phyloP scores from a whole-genome alignment of 2,113 vertebrate species.

The Cyphomyrus plagiostoma region DNA sequence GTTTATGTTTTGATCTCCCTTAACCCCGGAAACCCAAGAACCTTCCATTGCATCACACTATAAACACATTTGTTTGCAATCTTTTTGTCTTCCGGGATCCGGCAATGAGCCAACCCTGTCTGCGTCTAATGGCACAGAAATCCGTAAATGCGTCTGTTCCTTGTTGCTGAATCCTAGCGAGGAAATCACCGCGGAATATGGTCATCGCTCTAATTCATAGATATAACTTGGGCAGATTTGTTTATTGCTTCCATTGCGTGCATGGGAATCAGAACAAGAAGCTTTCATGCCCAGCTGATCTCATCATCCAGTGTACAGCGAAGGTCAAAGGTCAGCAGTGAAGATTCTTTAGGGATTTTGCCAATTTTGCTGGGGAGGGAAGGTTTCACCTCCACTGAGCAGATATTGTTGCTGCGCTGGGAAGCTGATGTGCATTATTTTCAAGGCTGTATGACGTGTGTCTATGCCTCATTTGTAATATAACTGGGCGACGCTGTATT shows the following conservation, averaged over 20 bases:
- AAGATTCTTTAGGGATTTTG: neutral
- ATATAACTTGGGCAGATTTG: neutral
- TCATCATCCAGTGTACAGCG: neutral
- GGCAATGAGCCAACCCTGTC: neutral
- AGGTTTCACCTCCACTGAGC: neutral
- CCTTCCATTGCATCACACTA: neutral
- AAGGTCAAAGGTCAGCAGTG: neutral
- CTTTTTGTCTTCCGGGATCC: neutral
- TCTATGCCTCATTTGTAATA: too few relatives aligned
- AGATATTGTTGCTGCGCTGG: neutral
- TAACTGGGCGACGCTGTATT: neutral
- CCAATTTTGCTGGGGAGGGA: neutral
- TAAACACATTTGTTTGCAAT: constrained; percentile 6
- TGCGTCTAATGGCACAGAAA: neutral
- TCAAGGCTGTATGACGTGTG: neutral
- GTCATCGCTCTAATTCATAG: neutral
- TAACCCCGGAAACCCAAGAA: neutral
- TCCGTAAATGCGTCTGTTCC: neutral
- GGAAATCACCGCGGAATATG: neutral
- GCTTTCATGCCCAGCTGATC: neutral
- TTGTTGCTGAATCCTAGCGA: neutral
- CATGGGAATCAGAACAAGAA: neutral
- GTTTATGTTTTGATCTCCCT: neutral
- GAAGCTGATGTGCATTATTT: neutral
- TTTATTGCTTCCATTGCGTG: neutral